phyloP scores from a whole-genome alignment of 2,113 vertebrate genomes.

The Xenopus laevis region DNA sequence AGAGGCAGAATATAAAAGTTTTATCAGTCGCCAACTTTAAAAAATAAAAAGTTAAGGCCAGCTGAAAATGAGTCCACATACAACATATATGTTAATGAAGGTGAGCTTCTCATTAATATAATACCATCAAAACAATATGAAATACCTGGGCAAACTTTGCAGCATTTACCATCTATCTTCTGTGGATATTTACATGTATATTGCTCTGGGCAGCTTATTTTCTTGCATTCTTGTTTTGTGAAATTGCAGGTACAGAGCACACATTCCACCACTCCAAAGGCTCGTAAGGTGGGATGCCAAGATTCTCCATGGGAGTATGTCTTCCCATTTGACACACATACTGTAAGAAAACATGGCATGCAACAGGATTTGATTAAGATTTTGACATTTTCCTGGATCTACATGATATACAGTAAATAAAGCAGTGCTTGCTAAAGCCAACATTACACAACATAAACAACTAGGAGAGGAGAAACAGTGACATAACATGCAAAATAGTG shows the following conservation, averaged over 20 bases:
- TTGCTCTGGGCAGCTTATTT: slow-evolving; percentile 73
- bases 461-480: too few relatives aligned
- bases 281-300: slow-evolving; percentile 73
- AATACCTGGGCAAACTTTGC: slow-evolving; percentile 79
- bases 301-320: slow-evolving; percentile 79
- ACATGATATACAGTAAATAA: not conserved
- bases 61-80: too few relatives aligned
- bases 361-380: slow-evolving; percentile 1
- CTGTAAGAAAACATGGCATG: slow-evolving; percentile 50
- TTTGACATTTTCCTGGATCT: slow-evolving; percentile 1
- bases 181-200: slow-evolving; percentile 78
- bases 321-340: slow-evolving; percentile 78
- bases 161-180: slow-evolving; percentile 79
- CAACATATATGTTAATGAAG: too few relatives aligned
- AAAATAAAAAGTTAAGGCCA: too few relatives aligned
- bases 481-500: too few relatives aligned
- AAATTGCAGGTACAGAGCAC: slow-evolving; percentile 77
- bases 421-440: too few relatives aligned
- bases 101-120: too few relatives aligned
- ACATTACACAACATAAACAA: too few relatives aligned
- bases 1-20: too few relatives aligned
- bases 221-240: slow-evolving; percentile 80
- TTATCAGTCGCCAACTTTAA: too few relatives aligned
- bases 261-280: slow-evolving; percentile 75
- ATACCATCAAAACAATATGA: too few relatives aligned